Base-by-base conservation (phyloP, 1,140 invertebrate species). In the Heliothis subflexa region DNA sequence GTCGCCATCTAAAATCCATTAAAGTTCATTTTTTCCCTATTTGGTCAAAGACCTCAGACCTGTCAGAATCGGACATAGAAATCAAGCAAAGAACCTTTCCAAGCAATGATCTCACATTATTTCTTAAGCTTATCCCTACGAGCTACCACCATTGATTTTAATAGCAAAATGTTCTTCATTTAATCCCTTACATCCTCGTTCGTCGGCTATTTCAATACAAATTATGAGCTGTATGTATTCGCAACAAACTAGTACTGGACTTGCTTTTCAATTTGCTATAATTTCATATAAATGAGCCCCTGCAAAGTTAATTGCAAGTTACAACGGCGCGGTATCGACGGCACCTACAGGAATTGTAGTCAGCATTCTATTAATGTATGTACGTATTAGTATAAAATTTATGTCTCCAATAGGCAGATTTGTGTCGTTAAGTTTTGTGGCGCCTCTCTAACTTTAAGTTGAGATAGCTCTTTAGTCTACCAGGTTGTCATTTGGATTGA, bases 241-340 rank as follows among this genome's bases (percentile, higher is more conserved):
- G 47, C 45, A 70, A 52, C 66, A 14, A 70, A 50, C 21, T 70
- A 21, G 66, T 70, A 52, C 21, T 70, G 40, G 47, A 25, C 47
- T 50, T 52, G 66, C 66, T 50, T 49, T 66, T 52, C 64, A 68
- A 70, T 70, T 70, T 70, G 66, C 66, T 50, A 70, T 70, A 70
- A 70, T 70, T 70, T 70, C 66, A 28, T 70, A 70, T 70, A 50
- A 70, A 70, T 70, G 66, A 52, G 47, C 47, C 11, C 13, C 18
- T 28, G 25, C 66, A 70, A n/a, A 70, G 18, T 50, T 70, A 70
- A 70, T 70, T 70, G 66, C 66, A 5, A 70, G 47, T 70, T 70
- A 70, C 21, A 25, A 70, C 40, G 18, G 47, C 18, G 40, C 47
- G 14, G 45, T 25, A 28, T 13, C 16, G 66, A 47, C 21, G 13